phyloP scores from a whole-genome alignment of 92 coral and sea anemone species.

The Epizoanthus stellaris region DNA sequence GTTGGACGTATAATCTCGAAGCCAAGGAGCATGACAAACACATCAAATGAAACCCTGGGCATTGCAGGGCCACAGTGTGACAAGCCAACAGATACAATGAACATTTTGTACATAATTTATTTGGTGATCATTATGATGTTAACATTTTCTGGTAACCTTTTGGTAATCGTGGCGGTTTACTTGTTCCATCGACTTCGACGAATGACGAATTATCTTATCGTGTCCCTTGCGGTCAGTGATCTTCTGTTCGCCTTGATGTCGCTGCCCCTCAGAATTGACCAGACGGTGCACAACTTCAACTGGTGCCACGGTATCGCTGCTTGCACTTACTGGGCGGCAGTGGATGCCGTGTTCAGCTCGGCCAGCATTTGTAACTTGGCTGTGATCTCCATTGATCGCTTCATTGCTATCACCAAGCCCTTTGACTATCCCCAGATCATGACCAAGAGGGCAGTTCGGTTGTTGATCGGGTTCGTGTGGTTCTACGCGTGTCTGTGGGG shows the following conservation, averaged over 20 bases:
- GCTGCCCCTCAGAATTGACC: constrained; percentile 87
- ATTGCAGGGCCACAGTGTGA: constrained; percentile 52
- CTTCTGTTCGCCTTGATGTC: constrained; percentile 74
- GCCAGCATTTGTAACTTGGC: constrained; percentile 93
- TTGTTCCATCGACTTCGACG: constrained; percentile 81
- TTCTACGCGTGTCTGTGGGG: constrained; percentile 89
- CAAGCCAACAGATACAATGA: constrained; percentile 52
- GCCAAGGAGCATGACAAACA: constrained; percentile 9
- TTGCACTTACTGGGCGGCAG: constrained; percentile 77
- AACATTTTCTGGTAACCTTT: constrained; percentile 84
- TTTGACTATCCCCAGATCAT: constrained; percentile 77
- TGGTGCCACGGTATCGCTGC: constrained; percentile 85
- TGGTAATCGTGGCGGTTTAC: constrained; percentile 85
- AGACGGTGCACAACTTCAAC: constrained; percentile 76
- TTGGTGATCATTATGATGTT: constrained; percentile 75
- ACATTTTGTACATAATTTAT: constrained; percentile 67
- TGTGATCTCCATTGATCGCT: constrained; percentile 92
- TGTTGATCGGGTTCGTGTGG: constrained; percentile 85
- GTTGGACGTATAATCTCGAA: neutral
- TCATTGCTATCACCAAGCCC: constrained; percentile 92
- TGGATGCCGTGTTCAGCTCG: constrained; percentile 78
- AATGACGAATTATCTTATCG: constrained; percentile 86
- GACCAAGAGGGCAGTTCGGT: constrained; percentile 69
- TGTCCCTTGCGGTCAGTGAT: constrained; percentile 90
- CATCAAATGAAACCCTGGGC: neutral